Evolutionary conservation across 2,797 vertebrate genomes (phyloP).

Genomic region (Amniataba percoides): DNA sequence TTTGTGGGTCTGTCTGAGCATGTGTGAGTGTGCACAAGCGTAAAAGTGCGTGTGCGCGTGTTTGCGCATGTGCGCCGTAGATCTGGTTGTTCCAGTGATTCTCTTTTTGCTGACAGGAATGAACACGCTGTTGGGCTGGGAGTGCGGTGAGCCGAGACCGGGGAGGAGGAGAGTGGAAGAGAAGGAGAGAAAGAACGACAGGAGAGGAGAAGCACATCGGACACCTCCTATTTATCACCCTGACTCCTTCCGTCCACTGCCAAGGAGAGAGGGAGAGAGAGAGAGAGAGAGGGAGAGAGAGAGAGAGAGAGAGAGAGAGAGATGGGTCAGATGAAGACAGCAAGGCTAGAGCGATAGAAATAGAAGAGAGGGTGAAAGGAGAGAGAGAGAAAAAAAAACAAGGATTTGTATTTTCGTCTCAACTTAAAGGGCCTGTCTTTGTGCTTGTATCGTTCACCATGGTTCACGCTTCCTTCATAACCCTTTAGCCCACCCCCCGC

Average conservation of each 20-base stretch:
- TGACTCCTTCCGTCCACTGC: constrained; percentile 75
- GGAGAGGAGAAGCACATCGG: constrained; percentile 78
- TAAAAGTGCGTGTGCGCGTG: constrained; percentile 5
- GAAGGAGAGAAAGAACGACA: constrained; percentile 70
- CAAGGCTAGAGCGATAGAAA: constrained; percentile 44
- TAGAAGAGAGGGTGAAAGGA: constrained; percentile 19
- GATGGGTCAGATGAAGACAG: constrained; percentile 64
- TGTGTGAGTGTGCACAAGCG: constrained; percentile 15
- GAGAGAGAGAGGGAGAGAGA: constrained; percentile 26
- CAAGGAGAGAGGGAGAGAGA: constrained; percentile 58
- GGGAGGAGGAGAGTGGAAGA: constrained; percentile 59
- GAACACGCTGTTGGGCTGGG: constrained; percentile 72
- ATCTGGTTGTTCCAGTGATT: constrained; percentile 71
- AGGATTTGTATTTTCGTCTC: constrained; percentile 49
- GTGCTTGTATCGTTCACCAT: constrained; percentile 56
- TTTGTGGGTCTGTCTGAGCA: constrained; percentile 3
- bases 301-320: constrained; percentile 42
- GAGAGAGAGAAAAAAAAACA: constrained; percentile 25
- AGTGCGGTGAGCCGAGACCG: constrained; percentile 71
- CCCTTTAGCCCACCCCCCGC: constrained; percentile 38
- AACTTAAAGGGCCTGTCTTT: constrained; percentile 64
- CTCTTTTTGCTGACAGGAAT: constrained; percentile 80
- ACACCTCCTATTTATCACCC: constrained; percentile 84
- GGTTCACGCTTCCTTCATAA: constrained; percentile 53
- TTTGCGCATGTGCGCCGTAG: constrained; percentile 40